Percentiles rank a stretch among this genome's conserved stretches.
Evolutionary conservation across 1,140 invertebrate species (phyloP).

Genomic region (Lordiphosa clarofinis): DNA sequence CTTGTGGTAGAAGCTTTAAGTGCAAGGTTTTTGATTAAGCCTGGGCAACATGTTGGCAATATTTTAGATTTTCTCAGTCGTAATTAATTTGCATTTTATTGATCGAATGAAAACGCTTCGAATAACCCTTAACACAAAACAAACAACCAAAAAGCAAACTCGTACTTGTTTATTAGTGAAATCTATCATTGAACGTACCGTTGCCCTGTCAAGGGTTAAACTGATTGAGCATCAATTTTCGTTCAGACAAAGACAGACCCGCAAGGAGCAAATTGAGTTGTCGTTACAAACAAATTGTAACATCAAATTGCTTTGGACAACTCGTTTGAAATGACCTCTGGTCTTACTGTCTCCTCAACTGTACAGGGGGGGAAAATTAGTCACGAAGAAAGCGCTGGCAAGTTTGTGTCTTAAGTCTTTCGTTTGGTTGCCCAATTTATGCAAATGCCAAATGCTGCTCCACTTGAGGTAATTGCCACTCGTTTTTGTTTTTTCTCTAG

Average conservation of each 20-base stretch:
- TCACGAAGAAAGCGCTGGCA: constrained; percentile 61
- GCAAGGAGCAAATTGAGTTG: constrained; percentile 54
- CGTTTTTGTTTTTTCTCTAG: constrained; percentile 24
- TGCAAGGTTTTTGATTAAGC: too few species aligned
- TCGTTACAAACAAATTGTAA: constrained; percentile 63
- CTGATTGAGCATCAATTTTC: constrained; percentile 3
- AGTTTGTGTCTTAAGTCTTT: constrained; percentile 68
- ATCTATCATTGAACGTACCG: neutral
- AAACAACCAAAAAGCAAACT: too few species aligned
- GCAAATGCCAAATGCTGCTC: constrained; percentile 72
- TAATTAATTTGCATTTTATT: too few species aligned
- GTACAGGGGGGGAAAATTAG: constrained; percentile 50
- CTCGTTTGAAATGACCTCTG: constrained; percentile 57
- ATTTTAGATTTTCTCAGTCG: too few species aligned
- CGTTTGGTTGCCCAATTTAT: constrained; percentile 58
- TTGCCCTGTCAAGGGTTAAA: constrained; percentile 13
- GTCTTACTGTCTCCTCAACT: constrained; percentile 34
- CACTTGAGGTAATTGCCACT: constrained; percentile 74
- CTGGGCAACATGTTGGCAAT: too few species aligned
- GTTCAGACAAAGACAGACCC: constrained; percentile 4
- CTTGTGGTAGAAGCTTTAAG: too few species aligned
- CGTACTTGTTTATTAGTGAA: too few species aligned
- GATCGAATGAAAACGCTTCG: too few species aligned
- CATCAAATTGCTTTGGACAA: constrained; percentile 64
- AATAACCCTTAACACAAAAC: too few species aligned